A percentile compares a stretch with the other conserved stretches of the same genome.
These are phyloP conservation scores for Penaeus japonicus DNA, from an alignment of 1,140 invertebrate genomes.

Conservation along the genomic window DNA sequence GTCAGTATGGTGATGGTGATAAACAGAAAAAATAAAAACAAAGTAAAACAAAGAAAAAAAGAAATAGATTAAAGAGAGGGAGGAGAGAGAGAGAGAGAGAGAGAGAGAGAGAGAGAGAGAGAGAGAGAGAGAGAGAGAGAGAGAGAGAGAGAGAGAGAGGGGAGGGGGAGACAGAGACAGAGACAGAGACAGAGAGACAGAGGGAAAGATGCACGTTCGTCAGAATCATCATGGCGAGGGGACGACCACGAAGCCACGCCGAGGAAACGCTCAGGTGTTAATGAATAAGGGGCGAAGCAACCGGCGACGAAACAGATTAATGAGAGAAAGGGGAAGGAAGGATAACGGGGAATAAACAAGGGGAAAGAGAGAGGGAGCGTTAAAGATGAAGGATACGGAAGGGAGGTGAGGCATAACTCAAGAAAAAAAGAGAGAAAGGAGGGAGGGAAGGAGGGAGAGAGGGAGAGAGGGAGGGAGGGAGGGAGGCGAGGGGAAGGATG, in stretches of 20 bases:
- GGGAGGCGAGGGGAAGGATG: too few relatives aligned
- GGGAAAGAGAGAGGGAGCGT: neutral
- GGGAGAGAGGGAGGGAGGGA: neutral
- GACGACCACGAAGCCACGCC: neutral
- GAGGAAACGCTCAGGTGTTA: neutral
- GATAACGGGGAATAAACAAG: slow-evolving; percentile 20
- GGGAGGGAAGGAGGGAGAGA: slow-evolving; percentile 9
- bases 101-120: slow-evolving; percentile 1
- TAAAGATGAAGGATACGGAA: slow-evolving; percentile 25
- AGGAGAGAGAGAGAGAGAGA: too few relatives aligned
- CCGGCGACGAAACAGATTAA: slow-evolving; percentile 11
- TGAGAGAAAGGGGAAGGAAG: slow-evolving; percentile 27
- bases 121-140: slow-evolving; percentile 25
- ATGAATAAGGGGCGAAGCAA: slow-evolving; percentile 14
- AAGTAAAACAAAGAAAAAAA: too few relatives aligned
- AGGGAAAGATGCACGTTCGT: neutral
- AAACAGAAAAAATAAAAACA: too few relatives aligned
- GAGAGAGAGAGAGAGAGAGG: neutral
- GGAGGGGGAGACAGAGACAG: neutral
- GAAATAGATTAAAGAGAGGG: too few relatives aligned
- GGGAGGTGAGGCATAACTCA: neutral
- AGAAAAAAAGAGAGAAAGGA: neutral
- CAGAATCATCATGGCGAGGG: neutral
- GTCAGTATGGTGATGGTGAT: too few relatives aligned
- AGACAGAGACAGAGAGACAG: slow-evolving; percentile 3